Conservation (phyloP, 2,797 vertebrate species). For the Amphiprion clarkii region DNA sequence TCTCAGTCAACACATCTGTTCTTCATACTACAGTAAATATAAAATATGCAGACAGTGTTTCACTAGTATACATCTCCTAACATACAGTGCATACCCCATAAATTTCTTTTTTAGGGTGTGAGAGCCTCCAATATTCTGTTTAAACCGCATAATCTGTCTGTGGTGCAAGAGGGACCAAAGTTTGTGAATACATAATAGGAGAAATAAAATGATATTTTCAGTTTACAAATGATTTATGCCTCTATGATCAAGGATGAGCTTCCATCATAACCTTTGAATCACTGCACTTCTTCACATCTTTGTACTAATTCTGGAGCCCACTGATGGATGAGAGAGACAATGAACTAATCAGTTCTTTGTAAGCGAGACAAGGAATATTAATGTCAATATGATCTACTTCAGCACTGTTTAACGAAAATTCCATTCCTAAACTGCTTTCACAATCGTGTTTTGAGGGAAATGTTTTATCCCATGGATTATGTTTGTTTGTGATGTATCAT, state of each 20-base stretch:
- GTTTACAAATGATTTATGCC: no score
- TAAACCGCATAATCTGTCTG: background rate
- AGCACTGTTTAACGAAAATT: no score
- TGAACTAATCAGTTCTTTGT: background rate
- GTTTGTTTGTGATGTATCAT: no score
- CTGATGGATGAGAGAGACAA: background rate
- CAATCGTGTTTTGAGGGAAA: no score
- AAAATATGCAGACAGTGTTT: constrained; percentile 7
- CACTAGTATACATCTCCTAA: background rate
- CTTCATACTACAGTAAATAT: background rate
- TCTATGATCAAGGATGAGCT: background rate
- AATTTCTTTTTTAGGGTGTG: background rate
- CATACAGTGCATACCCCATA: background rate
- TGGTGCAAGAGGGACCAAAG: background rate
- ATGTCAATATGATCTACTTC: no score
- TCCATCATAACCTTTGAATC: background rate
- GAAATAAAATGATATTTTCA: background rate
- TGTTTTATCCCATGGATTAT: no score
- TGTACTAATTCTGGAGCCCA: background rate
- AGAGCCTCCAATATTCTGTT: background rate
- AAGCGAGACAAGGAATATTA: background rate
- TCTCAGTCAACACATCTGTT: background rate
- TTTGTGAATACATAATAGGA: background rate
- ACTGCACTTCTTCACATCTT: background rate
- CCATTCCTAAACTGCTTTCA: no score